These are phyloP conservation scores for Acrocephalus scirpaceus DNA, from an alignment of 2,797 vertebrate species.

Conservation along the genomic window DNA sequence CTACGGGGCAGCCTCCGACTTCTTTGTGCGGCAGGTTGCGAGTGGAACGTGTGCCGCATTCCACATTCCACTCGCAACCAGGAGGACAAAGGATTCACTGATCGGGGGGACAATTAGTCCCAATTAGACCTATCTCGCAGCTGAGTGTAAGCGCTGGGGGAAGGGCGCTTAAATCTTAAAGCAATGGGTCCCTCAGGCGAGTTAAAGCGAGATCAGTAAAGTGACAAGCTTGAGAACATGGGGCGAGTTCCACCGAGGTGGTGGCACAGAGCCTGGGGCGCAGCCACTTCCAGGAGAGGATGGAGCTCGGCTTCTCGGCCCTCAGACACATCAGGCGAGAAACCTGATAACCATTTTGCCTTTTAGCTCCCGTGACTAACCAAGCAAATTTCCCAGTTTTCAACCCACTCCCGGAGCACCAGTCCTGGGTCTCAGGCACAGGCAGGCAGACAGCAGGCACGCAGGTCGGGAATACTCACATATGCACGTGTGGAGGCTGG, in stretches of 20 bases:
- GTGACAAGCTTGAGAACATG: not conserved
- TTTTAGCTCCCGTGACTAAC: accelerated
- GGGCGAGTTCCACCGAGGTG: not conserved
- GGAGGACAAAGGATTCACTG: constrained; percentile 66
- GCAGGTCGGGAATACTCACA: constrained; percentile 81
- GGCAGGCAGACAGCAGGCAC: not conserved
- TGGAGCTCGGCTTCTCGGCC: not conserved
- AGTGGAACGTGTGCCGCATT: not conserved
- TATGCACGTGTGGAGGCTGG: constrained; percentile 95
- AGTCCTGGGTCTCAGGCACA: accelerated
- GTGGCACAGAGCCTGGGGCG: not conserved
- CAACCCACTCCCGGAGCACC: not conserved
- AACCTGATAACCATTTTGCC: accelerated
- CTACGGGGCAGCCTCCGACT: not conserved
- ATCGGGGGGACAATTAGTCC: constrained; percentile 69
- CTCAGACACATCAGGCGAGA: not conserved
- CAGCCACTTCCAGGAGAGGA: not conserved
- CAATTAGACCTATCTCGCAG: constrained; percentile 75
- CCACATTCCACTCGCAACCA: constrained; percentile 45
- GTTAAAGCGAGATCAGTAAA: not conserved
- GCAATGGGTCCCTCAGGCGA: constrained; percentile 46
- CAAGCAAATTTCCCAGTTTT: not conserved
- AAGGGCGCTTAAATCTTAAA: constrained; percentile 32
- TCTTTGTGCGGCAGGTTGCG: constrained; percentile 58
- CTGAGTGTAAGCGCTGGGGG: constrained; percentile 54